Evolutionary conservation across 2,113 vertebrate genomes (phyloP), one percentile per base, ranked within the genome.

Genomic region (Dendrocopos noguchii): DNA sequence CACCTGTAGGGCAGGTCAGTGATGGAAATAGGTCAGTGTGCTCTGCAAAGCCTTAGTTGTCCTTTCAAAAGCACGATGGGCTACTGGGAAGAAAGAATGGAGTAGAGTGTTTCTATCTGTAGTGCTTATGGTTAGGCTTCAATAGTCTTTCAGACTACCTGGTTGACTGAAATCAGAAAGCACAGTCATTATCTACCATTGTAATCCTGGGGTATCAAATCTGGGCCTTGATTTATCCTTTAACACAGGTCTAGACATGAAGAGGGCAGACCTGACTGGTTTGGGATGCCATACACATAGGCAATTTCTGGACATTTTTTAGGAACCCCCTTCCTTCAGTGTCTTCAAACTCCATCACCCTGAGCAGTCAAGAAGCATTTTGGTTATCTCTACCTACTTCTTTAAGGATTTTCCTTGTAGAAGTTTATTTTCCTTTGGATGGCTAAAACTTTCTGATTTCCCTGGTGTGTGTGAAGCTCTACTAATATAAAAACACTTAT

Each of bases 381-480:
- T 53, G 87, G 50, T 84, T 73, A 59, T 90, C 71, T 15, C 83
- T 67, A 46, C 55, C 68, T 60, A 68, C 75, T 34, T 73, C 60
- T 81, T 92, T 39, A 66, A 75, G 57, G 73, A 71, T 83, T 86
- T 92, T 44, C 75, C 73, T 70, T 33, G 39, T 28, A 63, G 47
- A 64, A 72, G 80, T 80, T 94, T 80, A 67, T 80, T 94, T 94
- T 80, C 16, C 53, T 72, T 67, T 47, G 55, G 53, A 61, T 61
- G 59, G 64, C 53, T 80, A 72, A 39, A 90, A 44, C 64, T 34
- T 47, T 63, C 44, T 52, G 31, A 72, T 92, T 90, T 76, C 79
- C 93, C 87, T 84, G 70, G 76, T 76, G 83, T n/a, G 64, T n/a
- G 65, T 57, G 79, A 92, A 87, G 64, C n/a, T 80, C 68, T 72